Conservation (phyloP, 2,797 vertebrate genomes). For the Lithobates sylvaticus region DNA sequence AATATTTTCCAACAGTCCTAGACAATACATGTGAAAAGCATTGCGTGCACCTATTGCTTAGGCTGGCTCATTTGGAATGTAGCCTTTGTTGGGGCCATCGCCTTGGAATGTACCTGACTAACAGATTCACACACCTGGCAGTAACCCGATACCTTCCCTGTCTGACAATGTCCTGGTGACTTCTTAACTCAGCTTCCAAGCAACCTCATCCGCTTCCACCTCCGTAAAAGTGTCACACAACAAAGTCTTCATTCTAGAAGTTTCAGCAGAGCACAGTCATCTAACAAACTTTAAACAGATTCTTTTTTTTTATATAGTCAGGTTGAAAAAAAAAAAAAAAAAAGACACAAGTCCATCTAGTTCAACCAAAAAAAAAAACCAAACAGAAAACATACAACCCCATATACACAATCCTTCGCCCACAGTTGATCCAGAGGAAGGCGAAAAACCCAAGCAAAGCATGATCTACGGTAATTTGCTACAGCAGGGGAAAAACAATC, state of each 20-base stretch:
- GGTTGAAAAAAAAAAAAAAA: too few relatives aligned
- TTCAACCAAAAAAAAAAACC: too few relatives aligned
- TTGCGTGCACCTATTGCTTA: constrained; percentile 69
- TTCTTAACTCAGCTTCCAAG: neutral
- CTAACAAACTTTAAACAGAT: too few relatives aligned
- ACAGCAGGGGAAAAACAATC: too few relatives aligned
- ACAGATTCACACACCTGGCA: constrained; percentile 60
- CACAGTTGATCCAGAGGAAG: too few relatives aligned
- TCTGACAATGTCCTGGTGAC: constrained; percentile 13
- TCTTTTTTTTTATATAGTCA: too few relatives aligned
- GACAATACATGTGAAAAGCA: constrained; percentile 68
- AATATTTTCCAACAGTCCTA: neutral
- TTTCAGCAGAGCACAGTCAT: too few relatives aligned
- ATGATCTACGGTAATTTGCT: too few relatives aligned
- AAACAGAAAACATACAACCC: too few relatives aligned
- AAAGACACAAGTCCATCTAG: too few relatives aligned
- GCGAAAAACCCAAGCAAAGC: too few relatives aligned
- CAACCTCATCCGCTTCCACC: neutral
- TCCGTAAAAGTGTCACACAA: neutral
- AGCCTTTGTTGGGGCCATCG: constrained; percentile 24
- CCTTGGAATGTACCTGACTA: constrained; percentile 62
- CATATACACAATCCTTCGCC: too few relatives aligned
- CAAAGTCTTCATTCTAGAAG: neutral
- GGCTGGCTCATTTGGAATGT: constrained; percentile 65
- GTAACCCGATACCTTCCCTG: constrained; percentile 38